Evolutionary conservation across 2,888 invertebrate genomes (phyloP).

Genomic region (Calameuta idolon): DNA sequence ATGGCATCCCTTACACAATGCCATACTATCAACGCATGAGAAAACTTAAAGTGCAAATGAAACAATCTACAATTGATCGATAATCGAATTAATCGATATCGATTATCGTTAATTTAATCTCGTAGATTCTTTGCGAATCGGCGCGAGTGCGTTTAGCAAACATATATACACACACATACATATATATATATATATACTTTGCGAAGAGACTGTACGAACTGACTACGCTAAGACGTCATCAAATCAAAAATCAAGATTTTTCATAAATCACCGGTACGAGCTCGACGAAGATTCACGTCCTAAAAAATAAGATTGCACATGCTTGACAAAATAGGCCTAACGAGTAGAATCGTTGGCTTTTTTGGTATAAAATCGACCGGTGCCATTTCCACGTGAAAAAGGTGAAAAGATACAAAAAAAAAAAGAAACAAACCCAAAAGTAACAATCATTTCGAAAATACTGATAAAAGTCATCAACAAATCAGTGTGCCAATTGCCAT

Average conservation of each 20-base stretch:
- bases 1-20: neutral
- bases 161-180: too few relatives aligned
- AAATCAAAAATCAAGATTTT: constrained; percentile 2
- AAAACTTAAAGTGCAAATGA: neutral
- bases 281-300: neutral
- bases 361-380: constrained; percentile 8
- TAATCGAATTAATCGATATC: neutral
- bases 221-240: constrained; percentile 9
- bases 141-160: neutral
- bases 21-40: constrained; percentile 2
- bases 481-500: neutral
- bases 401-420: constrained; percentile 1
- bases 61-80: neutral
- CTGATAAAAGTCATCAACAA: neutral
- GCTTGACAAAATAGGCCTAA: neutral
- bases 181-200: constrained; percentile 5
- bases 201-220: constrained; percentile 6
- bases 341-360: constrained; percentile 4
- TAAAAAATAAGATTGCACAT: neutral
- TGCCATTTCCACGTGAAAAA: constrained; percentile 5
- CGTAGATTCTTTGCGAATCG: neutral
- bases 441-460: neutral
- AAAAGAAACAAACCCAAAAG: neutral
- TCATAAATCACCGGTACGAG: neutral
- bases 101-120: neutral